Evolutionary conservation across 53 echinoderm and acorn worm genomes (phyloP).

Genomic region (Crossaster papposus): DNA sequence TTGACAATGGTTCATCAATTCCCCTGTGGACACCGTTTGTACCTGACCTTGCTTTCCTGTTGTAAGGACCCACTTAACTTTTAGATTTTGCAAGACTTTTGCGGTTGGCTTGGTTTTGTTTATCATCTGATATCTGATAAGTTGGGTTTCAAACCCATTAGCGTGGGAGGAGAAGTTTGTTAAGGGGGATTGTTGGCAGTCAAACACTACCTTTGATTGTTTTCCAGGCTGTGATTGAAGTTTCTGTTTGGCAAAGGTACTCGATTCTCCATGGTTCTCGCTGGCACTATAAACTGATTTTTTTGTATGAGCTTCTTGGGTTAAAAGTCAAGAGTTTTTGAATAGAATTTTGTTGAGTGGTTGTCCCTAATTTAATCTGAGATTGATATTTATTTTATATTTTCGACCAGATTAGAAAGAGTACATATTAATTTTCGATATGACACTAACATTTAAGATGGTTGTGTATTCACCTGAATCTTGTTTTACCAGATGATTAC

Average conservation of each 20-base stretch:
- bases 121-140: slow-evolving; percentile 16
- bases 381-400: not conserved
- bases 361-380: no score
- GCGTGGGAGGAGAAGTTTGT: slow-evolving; percentile 9
- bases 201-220: slow-evolving; percentile 13
- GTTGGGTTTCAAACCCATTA: slow-evolving; percentile 28
- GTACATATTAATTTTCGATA: no score
- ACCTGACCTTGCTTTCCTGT: not conserved
- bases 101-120: not conserved
- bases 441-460: no score
- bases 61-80: not conserved
- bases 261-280: not conserved
- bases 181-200: not conserved
- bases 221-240: not conserved
- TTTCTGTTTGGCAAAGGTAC: slow-evolving; percentile 18
- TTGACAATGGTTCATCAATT: not conserved
- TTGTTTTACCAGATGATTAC: no score
- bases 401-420: no score
- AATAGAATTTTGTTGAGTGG: not conserved
- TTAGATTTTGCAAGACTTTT: not conserved
- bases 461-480: no score
- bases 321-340: not conserved
- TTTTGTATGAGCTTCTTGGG: not conserved
- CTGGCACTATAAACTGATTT: not conserved
- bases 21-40: not conserved